Conservation (phyloP, 2,113 vertebrate species). For the Paralichthys olivaceus region DNA sequence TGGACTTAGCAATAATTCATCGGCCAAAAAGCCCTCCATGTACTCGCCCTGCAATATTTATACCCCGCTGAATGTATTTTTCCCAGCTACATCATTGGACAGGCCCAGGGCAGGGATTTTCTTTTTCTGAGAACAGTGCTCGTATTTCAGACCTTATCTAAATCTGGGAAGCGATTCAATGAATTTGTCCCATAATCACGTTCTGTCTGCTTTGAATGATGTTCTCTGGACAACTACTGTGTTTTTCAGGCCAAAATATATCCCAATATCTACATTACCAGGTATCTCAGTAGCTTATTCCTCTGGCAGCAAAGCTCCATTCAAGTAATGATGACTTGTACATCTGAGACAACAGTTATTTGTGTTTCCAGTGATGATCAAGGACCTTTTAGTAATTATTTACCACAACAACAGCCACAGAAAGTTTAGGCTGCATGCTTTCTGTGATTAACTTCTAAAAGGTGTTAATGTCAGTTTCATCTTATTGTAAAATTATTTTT, state of each 20-base stretch:
- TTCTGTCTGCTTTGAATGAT: not conserved
- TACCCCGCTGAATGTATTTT: conserved; percentile 66
- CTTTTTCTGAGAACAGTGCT: conserved; percentile 20
- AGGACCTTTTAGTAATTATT: no score
- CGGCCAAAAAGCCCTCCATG: conserved; percentile 70
- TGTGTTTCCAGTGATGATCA: no score
- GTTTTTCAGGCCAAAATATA: not conserved
- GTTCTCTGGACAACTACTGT: no score
- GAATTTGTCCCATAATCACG: conserved; percentile 22
- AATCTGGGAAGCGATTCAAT: conserved; percentile 45
- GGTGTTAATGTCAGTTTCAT: no score
- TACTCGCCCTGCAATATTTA: conserved; percentile 80
- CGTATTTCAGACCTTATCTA: conserved; percentile 38
- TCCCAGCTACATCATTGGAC: conserved; percentile 49
- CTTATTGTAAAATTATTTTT: no score
- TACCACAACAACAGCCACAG: no score
- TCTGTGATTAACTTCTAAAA: no score
- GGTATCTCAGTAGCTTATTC: not conserved
- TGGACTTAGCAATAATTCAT: conserved; percentile 78
- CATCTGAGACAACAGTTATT: not conserved
- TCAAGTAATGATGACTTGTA: not conserved
- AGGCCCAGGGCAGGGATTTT: conserved; percentile 54
- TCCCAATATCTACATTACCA: not conserved
- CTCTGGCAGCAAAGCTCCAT: not conserved
- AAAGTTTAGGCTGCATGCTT: no score